Evolutionary conservation across 1,140 invertebrate genomes (phyloP).

Genomic region (Oppia nitens): DNA sequence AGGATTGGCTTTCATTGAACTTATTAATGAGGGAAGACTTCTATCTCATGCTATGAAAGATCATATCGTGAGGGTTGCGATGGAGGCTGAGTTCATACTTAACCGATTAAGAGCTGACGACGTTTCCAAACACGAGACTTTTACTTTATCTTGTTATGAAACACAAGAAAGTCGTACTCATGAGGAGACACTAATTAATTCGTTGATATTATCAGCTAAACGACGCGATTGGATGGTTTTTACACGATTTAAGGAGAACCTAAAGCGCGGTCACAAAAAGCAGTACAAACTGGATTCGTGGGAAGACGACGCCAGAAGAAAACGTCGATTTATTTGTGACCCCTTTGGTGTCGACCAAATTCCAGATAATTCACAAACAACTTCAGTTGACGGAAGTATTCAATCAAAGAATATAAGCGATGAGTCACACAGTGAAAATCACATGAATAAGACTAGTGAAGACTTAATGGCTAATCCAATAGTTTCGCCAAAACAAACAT

Average conservation of each 20-base stretch:
- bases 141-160: slow-evolving; percentile 28
- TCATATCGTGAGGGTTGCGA: slow-evolving; percentile 97
- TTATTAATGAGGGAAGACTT: slow-evolving; percentile 95
- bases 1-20: slow-evolving; percentile 93
- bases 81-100: slow-evolving; percentile 97
- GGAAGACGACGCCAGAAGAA: slow-evolving; percentile 92
- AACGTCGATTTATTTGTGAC: slow-evolving; percentile 88
- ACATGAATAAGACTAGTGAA: neutral
- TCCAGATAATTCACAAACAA: neutral
- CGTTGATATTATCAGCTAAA: slow-evolving; percentile 17
- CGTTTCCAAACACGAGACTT: slow-evolving; percentile 94
- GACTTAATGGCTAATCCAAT: neutral
- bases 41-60: slow-evolving; percentile 97
- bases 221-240: slow-evolving; percentile 17
- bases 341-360: slow-evolving; percentile 31
- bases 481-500: neutral
- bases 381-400: neutral
- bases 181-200: slow-evolving; percentile 17
- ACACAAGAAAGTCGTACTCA: slow-evolving; percentile 12
- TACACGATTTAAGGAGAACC: slow-evolving; percentile 12
- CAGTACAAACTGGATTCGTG: slow-evolving; percentile 87
- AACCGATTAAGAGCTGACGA: slow-evolving; percentile 97
- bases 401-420: neutral
- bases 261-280: slow-evolving; percentile 1
- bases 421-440: neutral